These are phyloP conservation scores for Cephalotes varians DNA, from an alignment of 2,888 invertebrate species.

Conservation along the genomic window DNA sequence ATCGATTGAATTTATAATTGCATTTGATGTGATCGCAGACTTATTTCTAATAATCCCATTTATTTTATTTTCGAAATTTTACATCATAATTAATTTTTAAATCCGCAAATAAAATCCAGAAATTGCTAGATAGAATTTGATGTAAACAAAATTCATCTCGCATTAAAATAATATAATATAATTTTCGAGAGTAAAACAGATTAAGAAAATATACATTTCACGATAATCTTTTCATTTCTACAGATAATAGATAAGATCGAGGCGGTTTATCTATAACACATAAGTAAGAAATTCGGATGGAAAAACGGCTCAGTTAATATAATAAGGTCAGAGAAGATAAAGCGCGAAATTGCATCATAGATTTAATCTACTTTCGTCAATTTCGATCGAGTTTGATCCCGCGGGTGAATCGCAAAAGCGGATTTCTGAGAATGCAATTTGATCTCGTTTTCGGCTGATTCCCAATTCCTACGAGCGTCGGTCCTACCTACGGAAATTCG, in stretches of 20 bases:
- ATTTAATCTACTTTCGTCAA: slow-evolving; percentile 43
- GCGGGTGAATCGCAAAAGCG: slow-evolving; percentile 35
- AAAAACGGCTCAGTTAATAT: slow-evolving; percentile 29
- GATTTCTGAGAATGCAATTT: slow-evolving; percentile 61
- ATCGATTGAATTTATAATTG: neutral
- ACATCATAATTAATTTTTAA: neutral
- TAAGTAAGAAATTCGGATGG: neutral
- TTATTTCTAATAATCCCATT: neutral
- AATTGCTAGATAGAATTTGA: neutral
- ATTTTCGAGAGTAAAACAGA: neutral
- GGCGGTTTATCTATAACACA: neutral
- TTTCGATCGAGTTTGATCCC: slow-evolving; percentile 29
- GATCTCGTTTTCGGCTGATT: slow-evolving; percentile 52
- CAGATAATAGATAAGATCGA: neutral
- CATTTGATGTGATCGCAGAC: neutral
- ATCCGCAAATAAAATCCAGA: neutral
- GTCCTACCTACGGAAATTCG: slow-evolving; percentile 38
- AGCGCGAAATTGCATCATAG: slow-evolving; percentile 40
- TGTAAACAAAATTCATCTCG: neutral
- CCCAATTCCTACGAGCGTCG: slow-evolving; percentile 45
- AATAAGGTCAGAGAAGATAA: slow-evolving; percentile 28
- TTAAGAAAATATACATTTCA: neutral
- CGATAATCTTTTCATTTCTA: neutral
- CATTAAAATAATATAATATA: neutral
- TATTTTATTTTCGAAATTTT: neutral